Conservation (phyloP, 2,888 invertebrate genomes). For the Eurytoma californica region DNA sequence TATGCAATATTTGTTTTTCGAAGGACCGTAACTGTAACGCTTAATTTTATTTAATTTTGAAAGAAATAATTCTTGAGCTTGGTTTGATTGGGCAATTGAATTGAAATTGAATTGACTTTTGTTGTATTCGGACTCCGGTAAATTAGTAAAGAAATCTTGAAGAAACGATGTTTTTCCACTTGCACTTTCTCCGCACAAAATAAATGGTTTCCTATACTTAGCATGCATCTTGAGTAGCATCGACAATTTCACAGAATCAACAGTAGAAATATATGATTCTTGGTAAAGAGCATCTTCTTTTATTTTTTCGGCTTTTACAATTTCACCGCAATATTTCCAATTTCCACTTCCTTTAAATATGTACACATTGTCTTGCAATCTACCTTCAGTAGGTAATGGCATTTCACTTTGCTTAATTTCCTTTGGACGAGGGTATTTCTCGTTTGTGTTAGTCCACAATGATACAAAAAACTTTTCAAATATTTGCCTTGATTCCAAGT, state of each 20-base stretch:
- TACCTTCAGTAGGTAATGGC: conserved; percentile 76
- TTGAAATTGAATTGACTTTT: conserved; percentile 78
- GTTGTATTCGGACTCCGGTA: conserved; percentile 76
- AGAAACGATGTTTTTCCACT: conserved; percentile 81
- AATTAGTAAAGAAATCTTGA: conserved; percentile 75
- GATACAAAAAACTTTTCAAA: conserved; percentile 73
- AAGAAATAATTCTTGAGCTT: conserved; percentile 76
- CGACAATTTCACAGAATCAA: conserved; percentile 78
- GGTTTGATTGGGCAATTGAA: conserved; percentile 76
- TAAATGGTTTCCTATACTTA: conserved; percentile 75
- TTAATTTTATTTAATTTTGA: conserved; percentile 76
- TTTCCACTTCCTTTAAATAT: conserved; percentile 78
- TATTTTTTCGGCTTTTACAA: conserved; percentile 75
- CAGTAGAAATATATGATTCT: conserved; percentile 78
- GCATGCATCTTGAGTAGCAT: conserved; percentile 78
- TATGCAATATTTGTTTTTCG: conserved; percentile 77
- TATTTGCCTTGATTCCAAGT: conserved; percentile 71
- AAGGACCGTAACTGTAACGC: conserved; percentile 78
- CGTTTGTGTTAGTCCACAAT: conserved; percentile 72
- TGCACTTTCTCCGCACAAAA: conserved; percentile 79
- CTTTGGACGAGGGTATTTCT: conserved; percentile 75
- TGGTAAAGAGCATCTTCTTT: conserved; percentile 58
- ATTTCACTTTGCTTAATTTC: conserved; percentile 77
- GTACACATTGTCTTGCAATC: conserved; percentile 78
- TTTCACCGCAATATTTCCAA: conserved; percentile 79